A percentile compares a stretch with the other conserved stretches of the same genome.
Conservation (phyloP, 2,888 invertebrate species). For the Hyposoter didymator region DNA sequence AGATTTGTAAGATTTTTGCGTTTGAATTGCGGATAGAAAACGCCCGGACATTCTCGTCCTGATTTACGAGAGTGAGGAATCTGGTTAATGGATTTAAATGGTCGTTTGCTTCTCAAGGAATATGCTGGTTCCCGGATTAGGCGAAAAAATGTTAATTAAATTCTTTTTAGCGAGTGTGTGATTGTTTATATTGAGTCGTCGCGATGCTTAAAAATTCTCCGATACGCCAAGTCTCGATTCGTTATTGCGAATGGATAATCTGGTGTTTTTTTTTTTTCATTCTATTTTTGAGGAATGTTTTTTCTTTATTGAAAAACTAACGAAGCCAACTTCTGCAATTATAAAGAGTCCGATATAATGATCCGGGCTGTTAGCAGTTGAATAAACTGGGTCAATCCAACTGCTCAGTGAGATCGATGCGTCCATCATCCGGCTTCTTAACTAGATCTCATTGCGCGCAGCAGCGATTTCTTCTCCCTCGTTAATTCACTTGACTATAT, state of each 20-base stretch:
- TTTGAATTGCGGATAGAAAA: constrained; percentile 1
- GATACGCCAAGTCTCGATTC: background rate
- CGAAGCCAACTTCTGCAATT: background rate
- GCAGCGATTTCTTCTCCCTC: constrained; percentile 44
- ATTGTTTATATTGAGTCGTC: background rate
- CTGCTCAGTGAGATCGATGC: constrained; percentile 48
- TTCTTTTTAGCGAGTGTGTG: background rate
- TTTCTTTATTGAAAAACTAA: background rate
- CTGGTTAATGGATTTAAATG: constrained; percentile 33
- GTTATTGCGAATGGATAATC: background rate
- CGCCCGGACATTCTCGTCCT: constrained; percentile 4
- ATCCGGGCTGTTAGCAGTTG: background rate
- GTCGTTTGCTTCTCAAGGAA: background rate
- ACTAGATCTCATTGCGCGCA: constrained; percentile 35
- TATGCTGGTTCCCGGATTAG: background rate
- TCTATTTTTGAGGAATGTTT: background rate
- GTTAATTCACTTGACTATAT: constrained; percentile 37
- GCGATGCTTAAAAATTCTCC: background rate
- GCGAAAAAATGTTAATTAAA: background rate
- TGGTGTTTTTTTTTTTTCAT: background rate
- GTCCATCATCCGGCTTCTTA: constrained; percentile 23
- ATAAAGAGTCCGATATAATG: constrained; percentile 13
- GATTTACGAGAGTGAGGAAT: constrained; percentile 9
- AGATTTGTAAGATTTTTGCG: constrained; percentile 37
- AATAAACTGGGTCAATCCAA: constrained; percentile 58